These are phyloP conservation scores for Euleptes europaea DNA, from an alignment of 2,113 vertebrate genomes.

Conservation along the genomic window DNA sequence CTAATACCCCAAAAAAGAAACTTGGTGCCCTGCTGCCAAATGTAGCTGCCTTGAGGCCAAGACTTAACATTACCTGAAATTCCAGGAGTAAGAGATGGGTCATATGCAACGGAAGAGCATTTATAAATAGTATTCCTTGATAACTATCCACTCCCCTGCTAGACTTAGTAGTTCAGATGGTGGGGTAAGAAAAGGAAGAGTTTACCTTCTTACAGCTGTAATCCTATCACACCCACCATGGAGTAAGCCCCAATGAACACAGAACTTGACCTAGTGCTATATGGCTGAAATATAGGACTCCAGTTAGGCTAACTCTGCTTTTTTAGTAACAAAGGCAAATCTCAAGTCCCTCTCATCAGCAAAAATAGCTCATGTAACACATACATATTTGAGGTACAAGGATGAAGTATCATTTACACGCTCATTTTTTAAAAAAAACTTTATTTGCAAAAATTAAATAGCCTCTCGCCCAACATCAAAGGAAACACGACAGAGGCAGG, in stretches of 20 bases:
- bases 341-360: background rate
- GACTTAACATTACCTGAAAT: background rate
- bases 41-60: background rate
- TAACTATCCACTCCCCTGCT: background rate
- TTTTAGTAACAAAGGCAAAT: background rate
- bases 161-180: background rate
- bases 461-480: slow-evolving; percentile 34
- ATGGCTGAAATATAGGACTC: background rate
- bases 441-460: slow-evolving; percentile 21
- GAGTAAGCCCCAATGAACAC: background rate
- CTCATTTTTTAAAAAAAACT: background rate
- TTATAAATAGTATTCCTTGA: background rate
- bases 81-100: background rate
- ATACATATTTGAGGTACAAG: slow-evolving; percentile 10
- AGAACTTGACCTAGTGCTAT: too few relatives aligned
- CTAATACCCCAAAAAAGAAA: too few relatives aligned
- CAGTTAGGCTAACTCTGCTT: background rate
- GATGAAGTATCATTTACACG: slow-evolving; percentile 32
- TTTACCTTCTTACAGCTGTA: background rate
- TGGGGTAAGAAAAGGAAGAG: background rate
- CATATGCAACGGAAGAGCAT: background rate
- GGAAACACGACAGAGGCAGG: slow-evolving; percentile 47
- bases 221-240: background rate
- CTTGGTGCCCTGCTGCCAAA: background rate
- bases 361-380: background rate